Base-by-base conservation (phyloP, 2,797 vertebrate genomes). In the Diplodus sargus region DNA sequence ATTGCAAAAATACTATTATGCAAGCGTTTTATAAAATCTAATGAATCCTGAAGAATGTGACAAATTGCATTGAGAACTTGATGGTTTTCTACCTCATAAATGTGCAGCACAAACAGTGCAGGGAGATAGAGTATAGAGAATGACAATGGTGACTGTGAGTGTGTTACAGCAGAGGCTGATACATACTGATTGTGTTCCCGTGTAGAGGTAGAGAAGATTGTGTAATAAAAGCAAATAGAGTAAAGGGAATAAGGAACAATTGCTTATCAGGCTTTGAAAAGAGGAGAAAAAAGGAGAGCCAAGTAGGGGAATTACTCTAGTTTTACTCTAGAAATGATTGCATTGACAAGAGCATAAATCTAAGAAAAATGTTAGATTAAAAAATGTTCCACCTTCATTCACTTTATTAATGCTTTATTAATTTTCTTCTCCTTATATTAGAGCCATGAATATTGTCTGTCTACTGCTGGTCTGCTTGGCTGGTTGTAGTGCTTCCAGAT, bases 401-500 rank as follows among this genome's bases (percentile, higher is more conserved):
- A 39, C 16, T n/a, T 39, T 28, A 28, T 52, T 69, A 1, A 1
- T 11, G 6, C 5, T 34, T 2, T 7, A 64, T 60, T 25, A 2
- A 3, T 16, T 57, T 1, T 65, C 62, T 48, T 78, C 11, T 74
- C 11, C 5, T 76, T 68, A 11, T 54, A 16, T 81, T 67, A 34
- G 64, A 89, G 89, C 77, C 54, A 95, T 95, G 95, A 90, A 83
- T 91, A 67, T 88, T 65, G 72, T 88, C 61, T 90, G 76, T 66
- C 45, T 92, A n/a, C 82, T 85, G 28, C 75, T 95, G 67, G 52
- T 85, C 58, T 86, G 72, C 61, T 63, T 92, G 68, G 78, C 69
- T 52, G 25, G 42, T 28, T 90, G 79, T 25, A 51, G 47, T 39
- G 65, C 73, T 22, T 87, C 88, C 59, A 90, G 87, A 78, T 52